phyloP scores from a whole-genome alignment of 2,113 vertebrate species.

The Mystacornis crossleyi region DNA sequence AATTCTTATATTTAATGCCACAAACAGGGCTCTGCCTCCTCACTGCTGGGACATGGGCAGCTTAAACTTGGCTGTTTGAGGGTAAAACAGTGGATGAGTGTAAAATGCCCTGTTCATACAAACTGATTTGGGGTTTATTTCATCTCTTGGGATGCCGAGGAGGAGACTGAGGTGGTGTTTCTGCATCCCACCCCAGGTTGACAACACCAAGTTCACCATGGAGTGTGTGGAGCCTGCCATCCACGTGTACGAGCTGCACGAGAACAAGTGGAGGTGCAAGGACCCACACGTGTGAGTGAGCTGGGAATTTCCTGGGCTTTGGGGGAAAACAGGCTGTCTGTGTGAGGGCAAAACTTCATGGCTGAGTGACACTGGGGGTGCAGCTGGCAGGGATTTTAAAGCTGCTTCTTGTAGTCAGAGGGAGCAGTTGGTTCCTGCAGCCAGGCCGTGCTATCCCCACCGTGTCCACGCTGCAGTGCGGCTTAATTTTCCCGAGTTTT shows the following conservation, averaged over 20 bases:
- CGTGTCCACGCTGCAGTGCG: accelerated
- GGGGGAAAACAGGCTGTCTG: accelerated
- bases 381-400: not conserved
- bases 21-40: not conserved
- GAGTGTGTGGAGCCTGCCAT: slow-evolving; percentile 89
- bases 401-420: not conserved
- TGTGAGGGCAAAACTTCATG: not conserved
- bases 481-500: not conserved
- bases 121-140: not conserved
- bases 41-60: not conserved
- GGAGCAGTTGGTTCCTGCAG: not conserved
- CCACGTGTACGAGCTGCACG: slow-evolving; percentile 90
- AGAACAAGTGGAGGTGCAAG: slow-evolving; percentile 94
- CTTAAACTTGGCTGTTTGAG: not conserved
- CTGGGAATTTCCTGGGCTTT: accelerated
- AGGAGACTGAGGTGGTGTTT: not conserved
- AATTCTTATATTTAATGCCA: not conserved
- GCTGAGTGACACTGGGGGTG: not conserved
- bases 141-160: not conserved
- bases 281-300: slow-evolving; percentile 88
- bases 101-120: not conserved
- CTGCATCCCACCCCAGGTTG: slow-evolving; percentile 76
- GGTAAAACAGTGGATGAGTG: not conserved
- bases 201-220: slow-evolving; percentile 90
- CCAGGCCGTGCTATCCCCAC: not conserved